Evolutionary conservation across 2,113 vertebrate genomes (phyloP).

Genomic region (Cephalopholis sonnerati): DNA sequence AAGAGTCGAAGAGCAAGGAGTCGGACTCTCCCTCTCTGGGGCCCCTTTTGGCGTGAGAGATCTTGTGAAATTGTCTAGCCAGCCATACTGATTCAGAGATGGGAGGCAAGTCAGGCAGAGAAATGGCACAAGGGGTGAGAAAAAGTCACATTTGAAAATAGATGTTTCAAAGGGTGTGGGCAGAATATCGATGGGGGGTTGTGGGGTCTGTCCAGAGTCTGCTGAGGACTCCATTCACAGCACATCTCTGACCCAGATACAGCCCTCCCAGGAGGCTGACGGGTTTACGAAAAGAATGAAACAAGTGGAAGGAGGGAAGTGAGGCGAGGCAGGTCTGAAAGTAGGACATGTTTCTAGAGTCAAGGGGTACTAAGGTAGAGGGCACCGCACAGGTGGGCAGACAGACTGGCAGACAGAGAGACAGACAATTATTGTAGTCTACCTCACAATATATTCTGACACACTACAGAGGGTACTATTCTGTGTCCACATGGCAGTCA

Average conservation of each 20-base stretch:
- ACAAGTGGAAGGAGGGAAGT: slow-evolving; percentile 68
- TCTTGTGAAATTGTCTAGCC: slow-evolving; percentile 78
- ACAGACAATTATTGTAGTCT: slow-evolving; percentile 20
- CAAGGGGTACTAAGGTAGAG: slow-evolving; percentile 64
- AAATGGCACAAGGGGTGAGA: slow-evolving; percentile 73
- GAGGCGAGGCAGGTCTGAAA: slow-evolving; percentile 63
- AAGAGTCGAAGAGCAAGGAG: slow-evolving; percentile 62
- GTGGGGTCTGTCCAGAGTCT: slow-evolving; percentile 65
- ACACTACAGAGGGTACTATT: background rate
- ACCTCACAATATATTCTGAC: slow-evolving; percentile 16
- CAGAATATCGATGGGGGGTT: slow-evolving; percentile 71
- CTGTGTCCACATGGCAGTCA: background rate
- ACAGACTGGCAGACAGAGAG: slow-evolving; percentile 28
- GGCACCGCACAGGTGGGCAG: slow-evolving; percentile 46
- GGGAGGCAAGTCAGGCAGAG: slow-evolving; percentile 75
- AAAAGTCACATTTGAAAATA: slow-evolving; percentile 74
- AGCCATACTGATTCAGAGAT: slow-evolving; percentile 75
- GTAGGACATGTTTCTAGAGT: slow-evolving; percentile 77
- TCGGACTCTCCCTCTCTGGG: slow-evolving; percentile 72
- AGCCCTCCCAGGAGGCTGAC: slow-evolving; percentile 70
- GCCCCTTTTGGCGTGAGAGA: slow-evolving; percentile 74
- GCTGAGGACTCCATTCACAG: slow-evolving; percentile 75
- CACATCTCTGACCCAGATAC: slow-evolving; percentile 82
- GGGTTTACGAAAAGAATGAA: slow-evolving; percentile 66
- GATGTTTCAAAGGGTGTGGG: slow-evolving; percentile 68